A percentile compares a stretch with the other conserved stretches of the same genome.
Evolutionary conservation across 2,797 vertebrate species (phyloP).

Genomic region (Odontamblyopus lacepedii): DNA sequence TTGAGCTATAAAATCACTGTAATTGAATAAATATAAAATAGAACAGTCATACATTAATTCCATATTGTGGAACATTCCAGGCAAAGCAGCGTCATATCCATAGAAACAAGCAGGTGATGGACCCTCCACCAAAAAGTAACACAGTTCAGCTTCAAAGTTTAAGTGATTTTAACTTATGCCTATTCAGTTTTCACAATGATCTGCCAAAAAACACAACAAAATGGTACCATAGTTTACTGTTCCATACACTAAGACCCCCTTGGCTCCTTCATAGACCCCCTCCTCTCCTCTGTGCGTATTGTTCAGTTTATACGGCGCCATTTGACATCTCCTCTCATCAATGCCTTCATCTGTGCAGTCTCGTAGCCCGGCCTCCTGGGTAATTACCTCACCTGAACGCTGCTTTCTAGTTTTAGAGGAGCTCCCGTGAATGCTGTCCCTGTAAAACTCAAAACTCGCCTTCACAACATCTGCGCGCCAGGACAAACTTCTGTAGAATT

Average conservation of each 20-base stretch:
- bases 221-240: conserved; percentile 60
- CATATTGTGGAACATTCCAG: too few species aligned
- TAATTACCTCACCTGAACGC: conserved; percentile 80
- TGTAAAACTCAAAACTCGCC: conserved; percentile 57
- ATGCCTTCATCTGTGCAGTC: conserved; percentile 71
- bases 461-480: conserved; percentile 73
- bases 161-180: not conserved
- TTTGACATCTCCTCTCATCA: conserved; percentile 65
- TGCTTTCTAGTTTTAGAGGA: conserved; percentile 59
- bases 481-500: conserved; percentile 56
- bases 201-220: not conserved
- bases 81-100: too few species aligned
- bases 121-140: too few species aligned
- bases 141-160: too few species aligned
- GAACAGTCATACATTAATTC: too few species aligned
- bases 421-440: conserved; percentile 68
- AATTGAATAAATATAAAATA: too few species aligned
- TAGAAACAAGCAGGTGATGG: too few species aligned
- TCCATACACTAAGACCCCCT: conserved; percentile 45
- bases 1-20: too few species aligned
- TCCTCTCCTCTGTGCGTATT: conserved; percentile 59
- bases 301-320: conserved; percentile 73
- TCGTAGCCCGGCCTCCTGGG: conserved; percentile 67
- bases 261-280: conserved; percentile 45
- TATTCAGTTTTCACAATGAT: not conserved